phyloP scores from a whole-genome alignment of 2,888 invertebrate genomes.

The Acronicta leporina region DNA sequence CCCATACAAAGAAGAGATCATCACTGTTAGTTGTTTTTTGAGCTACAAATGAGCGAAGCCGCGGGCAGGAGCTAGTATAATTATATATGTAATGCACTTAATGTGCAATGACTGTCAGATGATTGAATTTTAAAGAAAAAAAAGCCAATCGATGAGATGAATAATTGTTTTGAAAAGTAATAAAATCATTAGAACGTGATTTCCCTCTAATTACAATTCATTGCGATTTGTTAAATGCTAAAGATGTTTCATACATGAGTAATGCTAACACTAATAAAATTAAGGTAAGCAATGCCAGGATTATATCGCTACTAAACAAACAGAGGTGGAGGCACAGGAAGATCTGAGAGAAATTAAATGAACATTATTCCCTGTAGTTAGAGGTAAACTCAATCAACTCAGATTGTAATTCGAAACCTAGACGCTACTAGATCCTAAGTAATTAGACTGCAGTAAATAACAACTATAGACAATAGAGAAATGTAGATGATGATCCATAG shows the following conservation, averaged over 20 bases:
- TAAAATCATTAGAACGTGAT: background rate
- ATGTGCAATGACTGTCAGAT: too few species aligned
- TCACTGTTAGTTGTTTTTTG: too few species aligned
- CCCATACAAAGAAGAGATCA: too few species aligned
- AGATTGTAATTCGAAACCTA: slow-evolving; percentile 1
- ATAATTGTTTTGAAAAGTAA: background rate
- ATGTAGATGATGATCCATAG: slow-evolving; percentile 12
- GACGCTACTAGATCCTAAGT: background rate
- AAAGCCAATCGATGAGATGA: too few species aligned
- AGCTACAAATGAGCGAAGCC: too few species aligned
- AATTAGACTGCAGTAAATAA: background rate
- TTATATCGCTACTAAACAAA: slow-evolving; percentile 1
- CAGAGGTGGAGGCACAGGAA: background rate
- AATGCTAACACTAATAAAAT: background rate
- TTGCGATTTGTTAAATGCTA: slow-evolving; percentile 1
- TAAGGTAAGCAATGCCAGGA: background rate
- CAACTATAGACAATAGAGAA: slow-evolving; percentile 8
- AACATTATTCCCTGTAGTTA: background rate
- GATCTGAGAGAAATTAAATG: background rate
- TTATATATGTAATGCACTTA: too few species aligned
- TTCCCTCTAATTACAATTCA: background rate
- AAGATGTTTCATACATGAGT: slow-evolving; percentile 4
- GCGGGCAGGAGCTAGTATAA: too few species aligned
- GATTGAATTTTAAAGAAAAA: too few species aligned
- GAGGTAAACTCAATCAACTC: slow-evolving; percentile 2